These are phyloP conservation scores for Gymnogyps californianus DNA, from an alignment of 2,113 vertebrate genomes.

Conservation along the genomic window DNA sequence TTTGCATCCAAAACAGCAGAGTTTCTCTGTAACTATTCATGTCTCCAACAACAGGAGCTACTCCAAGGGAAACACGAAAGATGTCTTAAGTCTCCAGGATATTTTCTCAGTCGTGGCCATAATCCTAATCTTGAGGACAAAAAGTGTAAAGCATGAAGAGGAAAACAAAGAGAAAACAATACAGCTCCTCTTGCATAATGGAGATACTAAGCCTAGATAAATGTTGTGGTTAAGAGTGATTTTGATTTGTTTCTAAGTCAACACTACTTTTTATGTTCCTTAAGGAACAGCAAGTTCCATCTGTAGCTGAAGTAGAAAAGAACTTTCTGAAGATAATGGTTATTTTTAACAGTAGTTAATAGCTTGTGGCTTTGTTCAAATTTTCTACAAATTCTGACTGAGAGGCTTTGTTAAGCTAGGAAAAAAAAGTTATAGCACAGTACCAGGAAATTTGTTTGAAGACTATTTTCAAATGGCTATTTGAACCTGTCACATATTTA, in stretches of 20 bases:
- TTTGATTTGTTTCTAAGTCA: not conserved
- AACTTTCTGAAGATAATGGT: not conserved
- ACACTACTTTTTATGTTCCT: not conserved
- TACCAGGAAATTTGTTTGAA: conserved; percentile 11
- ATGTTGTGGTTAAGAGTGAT: not conserved
- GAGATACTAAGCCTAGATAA: not conserved
- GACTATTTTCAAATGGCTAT: conserved; percentile 18
- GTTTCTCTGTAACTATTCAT: not conserved
- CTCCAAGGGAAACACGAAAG: not conserved
- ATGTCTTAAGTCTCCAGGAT: not conserved
- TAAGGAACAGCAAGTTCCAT: not conserved
- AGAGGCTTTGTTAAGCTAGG: not conserved
- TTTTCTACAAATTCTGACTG: not conserved
- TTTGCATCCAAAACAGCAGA: not conserved
- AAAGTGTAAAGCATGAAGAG: not conserved
- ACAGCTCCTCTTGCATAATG: not conserved
- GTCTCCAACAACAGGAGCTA: not conserved
- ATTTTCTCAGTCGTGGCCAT: not conserved
- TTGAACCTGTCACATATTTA: not conserved
- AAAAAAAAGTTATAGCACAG: not conserved
- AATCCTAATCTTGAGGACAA: not conserved
- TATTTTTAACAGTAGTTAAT: conserved; percentile 4
- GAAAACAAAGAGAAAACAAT: not conserved
- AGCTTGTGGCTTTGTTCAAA: not conserved
- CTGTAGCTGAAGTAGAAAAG: not conserved